Evolutionary conservation across 2,888 invertebrate species (phyloP).

Genomic region (Eulithis prunata): DNA sequence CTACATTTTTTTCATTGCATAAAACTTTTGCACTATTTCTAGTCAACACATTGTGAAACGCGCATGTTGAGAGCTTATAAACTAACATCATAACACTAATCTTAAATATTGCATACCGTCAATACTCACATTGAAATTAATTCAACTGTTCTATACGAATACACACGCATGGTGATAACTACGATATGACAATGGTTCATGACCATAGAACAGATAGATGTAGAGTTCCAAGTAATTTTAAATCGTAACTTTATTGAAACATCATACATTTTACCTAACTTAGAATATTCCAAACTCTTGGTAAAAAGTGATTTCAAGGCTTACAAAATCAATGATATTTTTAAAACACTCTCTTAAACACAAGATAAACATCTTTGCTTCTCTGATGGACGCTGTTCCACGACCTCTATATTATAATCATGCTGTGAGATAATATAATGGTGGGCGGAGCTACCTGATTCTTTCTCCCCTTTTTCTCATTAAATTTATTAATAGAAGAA

Average conservation of each 20-base stretch:
- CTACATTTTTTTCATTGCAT: conserved; percentile 65
- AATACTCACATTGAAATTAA: conserved; percentile 65
- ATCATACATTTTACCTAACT: conserved; percentile 25
- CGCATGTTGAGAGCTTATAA: conserved; percentile 71
- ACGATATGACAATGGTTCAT: conserved; percentile 21
- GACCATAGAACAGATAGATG: conserved; percentile 32
- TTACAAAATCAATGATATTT: not conserved
- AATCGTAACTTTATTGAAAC: conserved; percentile 13
- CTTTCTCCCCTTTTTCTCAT: no score
- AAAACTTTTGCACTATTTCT: conserved; percentile 64
- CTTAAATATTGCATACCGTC: conserved; percentile 84
- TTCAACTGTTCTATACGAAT: conserved; percentile 11
- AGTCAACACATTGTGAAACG: conserved; percentile 57
- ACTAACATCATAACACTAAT: conserved; percentile 62
- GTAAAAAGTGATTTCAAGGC: conserved; percentile 34
- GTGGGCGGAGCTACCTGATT: no score
- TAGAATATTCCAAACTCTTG: conserved; percentile 23
- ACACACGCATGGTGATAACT: conserved; percentile 62
- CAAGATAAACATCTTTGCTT: no score
- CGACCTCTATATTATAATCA: no score
- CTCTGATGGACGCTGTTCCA: no score
- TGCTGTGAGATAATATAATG: no score
- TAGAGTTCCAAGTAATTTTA: conserved; percentile 23
- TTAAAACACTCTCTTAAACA: no score
- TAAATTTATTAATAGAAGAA: no score